Base-by-base conservation (phyloP, 2,113 vertebrate genomes). In the Odontesthes bonariensis region DNA sequence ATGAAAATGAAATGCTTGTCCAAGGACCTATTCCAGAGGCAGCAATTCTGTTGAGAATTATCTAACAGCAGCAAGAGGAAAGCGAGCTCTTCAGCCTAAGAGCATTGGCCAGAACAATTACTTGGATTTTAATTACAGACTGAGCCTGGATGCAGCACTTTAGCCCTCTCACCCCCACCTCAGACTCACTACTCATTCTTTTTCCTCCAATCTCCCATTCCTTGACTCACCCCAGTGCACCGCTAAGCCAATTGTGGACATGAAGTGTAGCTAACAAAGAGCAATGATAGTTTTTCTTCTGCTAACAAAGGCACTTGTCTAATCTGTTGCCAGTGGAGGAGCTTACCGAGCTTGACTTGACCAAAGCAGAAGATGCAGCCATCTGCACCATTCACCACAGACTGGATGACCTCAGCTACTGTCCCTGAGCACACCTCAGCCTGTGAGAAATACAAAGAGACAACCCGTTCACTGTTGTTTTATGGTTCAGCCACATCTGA, bases 351-450 rank as follows among this genome's bases (percentile, higher is more conserved):
- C 81, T 91, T 94, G 80, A 93, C 94, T 86, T 97, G 97, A 88
- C 98, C 98, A 5, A 99, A 99, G 94, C 96, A 97, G 91, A 99
- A 99, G 92, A 99, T 95, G 93, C 98, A 99, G 73, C 98, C 98
- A 80, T 99, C 98, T 68, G 97, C 96, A 86, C 98, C 98, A 5
- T 97, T 96, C 88, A 98, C 97, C 93, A 98, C 98, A 38, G 97
- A 96, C 94, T 99, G 98, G 81, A 99, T 97, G 92, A 99, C 96
- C 70, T 99, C 98, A 4, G 97, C 96, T 83, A 99, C 97, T 2
- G 97, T 97, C 88, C 97, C 98, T 56, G 98, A 97, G 93, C 98
- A 99, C 86, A 99, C 96, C 94, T 99, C 98, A 6, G 96, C 98
- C 98, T 99, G 91, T 20, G 82, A 71, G 68, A 67, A 49, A 75